Percentiles rank a stretch among this genome's conserved stretches.
These are phyloP conservation scores for Cerceris rybyensis DNA, from an alignment of 2,888 invertebrate species.

Conservation along the genomic window DNA sequence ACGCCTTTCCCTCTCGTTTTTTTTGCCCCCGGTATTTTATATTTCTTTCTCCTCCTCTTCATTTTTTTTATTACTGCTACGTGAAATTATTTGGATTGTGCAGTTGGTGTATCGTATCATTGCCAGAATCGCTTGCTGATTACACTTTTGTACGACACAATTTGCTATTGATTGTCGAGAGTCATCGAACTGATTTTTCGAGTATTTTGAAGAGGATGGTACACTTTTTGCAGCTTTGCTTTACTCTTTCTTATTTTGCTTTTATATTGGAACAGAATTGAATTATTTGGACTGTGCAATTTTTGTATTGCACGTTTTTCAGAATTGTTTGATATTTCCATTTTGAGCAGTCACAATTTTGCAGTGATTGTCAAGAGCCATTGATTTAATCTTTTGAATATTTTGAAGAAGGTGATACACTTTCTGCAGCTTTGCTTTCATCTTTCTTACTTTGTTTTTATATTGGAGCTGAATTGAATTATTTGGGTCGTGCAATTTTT, in stretches of 20 bases:
- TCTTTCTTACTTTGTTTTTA: not conserved
- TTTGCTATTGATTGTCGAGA: not conserved
- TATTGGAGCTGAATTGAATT: not conserved
- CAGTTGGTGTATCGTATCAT: slow-evolving; percentile 9
- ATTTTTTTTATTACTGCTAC: not conserved
- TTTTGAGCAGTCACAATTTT: slow-evolving; percentile 4
- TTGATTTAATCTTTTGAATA: not conserved
- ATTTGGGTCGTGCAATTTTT: slow-evolving; percentile 23
- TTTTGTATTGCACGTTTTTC: slow-evolving; percentile 4
- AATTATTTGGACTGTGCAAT: slow-evolving; percentile 24
- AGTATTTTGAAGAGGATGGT: no score
- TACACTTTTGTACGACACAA: slow-evolving; percentile 10
- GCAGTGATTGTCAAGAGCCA: not conserved
- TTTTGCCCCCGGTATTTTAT: not conserved
- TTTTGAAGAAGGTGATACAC: no score
- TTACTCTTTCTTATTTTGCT: not conserved
- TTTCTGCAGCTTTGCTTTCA: no score
- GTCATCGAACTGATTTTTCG: not conserved
- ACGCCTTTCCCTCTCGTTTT: not conserved
- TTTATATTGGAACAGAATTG: not conserved
- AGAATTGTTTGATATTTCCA: slow-evolving; percentile 32
- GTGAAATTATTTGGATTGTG: slow-evolving; percentile 20
- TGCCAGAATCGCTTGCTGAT: slow-evolving; percentile 28
- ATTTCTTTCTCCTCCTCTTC: not conserved
- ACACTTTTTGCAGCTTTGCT: no score